Evolutionary conservation across 1,140 invertebrate species (phyloP).

Genomic region (Trachymyrmex cornetzi): DNA sequence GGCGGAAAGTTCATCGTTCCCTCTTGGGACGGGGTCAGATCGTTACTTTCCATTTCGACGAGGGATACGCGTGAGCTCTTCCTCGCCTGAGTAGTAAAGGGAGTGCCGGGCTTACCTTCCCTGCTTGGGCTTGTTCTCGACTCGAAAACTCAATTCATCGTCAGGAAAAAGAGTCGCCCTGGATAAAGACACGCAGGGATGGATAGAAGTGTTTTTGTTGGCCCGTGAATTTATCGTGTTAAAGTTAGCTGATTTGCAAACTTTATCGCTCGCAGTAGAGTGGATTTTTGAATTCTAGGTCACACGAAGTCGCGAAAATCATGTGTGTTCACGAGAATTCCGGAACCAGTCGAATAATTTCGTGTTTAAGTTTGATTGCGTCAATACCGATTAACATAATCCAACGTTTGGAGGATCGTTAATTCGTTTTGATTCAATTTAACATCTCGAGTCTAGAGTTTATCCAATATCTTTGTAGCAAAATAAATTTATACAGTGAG

Average conservation of each 20-base stretch:
- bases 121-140: not conserved
- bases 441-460: not conserved
- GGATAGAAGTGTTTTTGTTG: not conserved
- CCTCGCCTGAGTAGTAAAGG: not conserved
- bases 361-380: not conserved
- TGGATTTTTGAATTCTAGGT: not conserved
- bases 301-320: not conserved
- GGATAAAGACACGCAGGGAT: conserved; percentile 13
- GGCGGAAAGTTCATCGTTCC: conserved; percentile 65
- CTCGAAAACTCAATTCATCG: conserved; percentile 24
- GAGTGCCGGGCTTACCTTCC: not conserved
- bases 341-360: not conserved
- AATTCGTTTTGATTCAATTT: not conserved
- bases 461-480: not conserved
- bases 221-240: not conserved
- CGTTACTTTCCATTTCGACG: conserved; percentile 61
- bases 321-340: not conserved
- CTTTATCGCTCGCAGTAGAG: not conserved
- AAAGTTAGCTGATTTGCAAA: conserved; percentile 8
- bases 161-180: conserved; percentile 19
- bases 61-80: conserved; percentile 26
- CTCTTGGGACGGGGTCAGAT: conserved; percentile 54
- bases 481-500: not conserved
- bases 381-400: not conserved
- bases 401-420: not conserved